phyloP scores from a whole-genome alignment of 2,888 invertebrate species.

The Plebejus argus region DNA sequence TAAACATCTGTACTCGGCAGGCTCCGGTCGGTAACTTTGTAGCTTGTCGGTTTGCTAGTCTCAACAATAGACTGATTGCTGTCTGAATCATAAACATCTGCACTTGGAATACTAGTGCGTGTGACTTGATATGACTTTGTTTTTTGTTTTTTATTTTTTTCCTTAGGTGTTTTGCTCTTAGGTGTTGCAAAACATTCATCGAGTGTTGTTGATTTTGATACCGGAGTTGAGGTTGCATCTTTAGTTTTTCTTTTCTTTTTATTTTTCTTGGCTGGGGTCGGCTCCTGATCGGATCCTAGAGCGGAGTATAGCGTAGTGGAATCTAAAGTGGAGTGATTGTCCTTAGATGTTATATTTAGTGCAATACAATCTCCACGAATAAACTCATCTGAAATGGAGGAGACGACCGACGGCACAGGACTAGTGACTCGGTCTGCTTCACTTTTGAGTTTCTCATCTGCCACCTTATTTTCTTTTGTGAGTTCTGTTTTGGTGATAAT shows the following conservation, averaged over 20 bases:
- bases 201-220: slow-evolving; percentile 48
- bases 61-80: slow-evolving; percentile 70
- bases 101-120: slow-evolving; percentile 63
- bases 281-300: slow-evolving; percentile 62
- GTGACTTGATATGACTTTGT: slow-evolving; percentile 62
- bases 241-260: slow-evolving; percentile 66
- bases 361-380: slow-evolving; percentile 75
- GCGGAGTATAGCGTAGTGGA: neutral
- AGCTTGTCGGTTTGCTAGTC: slow-evolving; percentile 54
- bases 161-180: slow-evolving; percentile 58
- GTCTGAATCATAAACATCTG: slow-evolving; percentile 82
- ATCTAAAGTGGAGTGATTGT: slow-evolving; percentile 34
- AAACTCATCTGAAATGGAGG: slow-evolving; percentile 76
- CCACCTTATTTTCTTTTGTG: slow-evolving; percentile 46
- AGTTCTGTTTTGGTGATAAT: slow-evolving; percentile 44
- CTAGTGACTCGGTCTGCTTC: slow-evolving; percentile 64
- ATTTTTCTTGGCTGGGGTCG: slow-evolving; percentile 65
- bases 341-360: slow-evolving; percentile 70
- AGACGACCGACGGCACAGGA: slow-evolving; percentile 73
- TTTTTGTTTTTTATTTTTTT: slow-evolving; percentile 68
- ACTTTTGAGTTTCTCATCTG: slow-evolving; percentile 31
- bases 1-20: slow-evolving; percentile 76
- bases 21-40: slow-evolving; percentile 64
- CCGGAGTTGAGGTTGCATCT: slow-evolving; percentile 61
- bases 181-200: slow-evolving; percentile 73